phyloP scores from a whole-genome alignment of 2,113 vertebrate genomes.

The Syngnathus scovelli region DNA sequence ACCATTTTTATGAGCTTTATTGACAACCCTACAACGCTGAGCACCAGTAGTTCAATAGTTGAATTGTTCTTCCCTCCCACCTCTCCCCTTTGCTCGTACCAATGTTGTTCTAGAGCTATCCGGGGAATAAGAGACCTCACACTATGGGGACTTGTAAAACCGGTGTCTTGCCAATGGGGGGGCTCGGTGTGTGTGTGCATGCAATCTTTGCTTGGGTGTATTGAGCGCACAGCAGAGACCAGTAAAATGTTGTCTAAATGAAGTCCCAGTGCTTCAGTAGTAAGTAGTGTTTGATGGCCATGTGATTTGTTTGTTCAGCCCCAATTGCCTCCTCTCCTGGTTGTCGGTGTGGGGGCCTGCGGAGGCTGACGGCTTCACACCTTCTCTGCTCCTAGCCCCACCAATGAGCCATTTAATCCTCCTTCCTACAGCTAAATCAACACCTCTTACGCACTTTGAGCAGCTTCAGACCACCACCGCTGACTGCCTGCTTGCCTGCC shows the following conservation, averaged over 20 bases:
- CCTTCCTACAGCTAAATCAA: constrained; percentile 75
- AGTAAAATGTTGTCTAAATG: constrained; percentile 71
- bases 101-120: constrained; percentile 61
- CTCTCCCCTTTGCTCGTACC: constrained; percentile 22
- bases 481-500: constrained; percentile 16
- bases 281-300: constrained; percentile 83
- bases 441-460: constrained; percentile 64
- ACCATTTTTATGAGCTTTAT: constrained; percentile 63
- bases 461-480: constrained; percentile 42
- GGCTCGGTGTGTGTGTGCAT: constrained; percentile 31
- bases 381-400: constrained; percentile 79
- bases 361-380: constrained; percentile 78
- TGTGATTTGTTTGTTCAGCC: constrained; percentile 87
- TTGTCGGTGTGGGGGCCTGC: constrained; percentile 41
- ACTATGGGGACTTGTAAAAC: constrained; percentile 70
- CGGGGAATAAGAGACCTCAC: constrained; percentile 64
- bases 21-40: constrained; percentile 47
- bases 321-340: constrained; percentile 78
- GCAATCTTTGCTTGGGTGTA: constrained; percentile 41
- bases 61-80: constrained; percentile 44
- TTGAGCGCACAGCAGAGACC: constrained; percentile 55
- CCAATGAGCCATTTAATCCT: constrained; percentile 94
- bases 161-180: constrained; percentile 64
- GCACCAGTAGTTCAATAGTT: constrained; percentile 49
- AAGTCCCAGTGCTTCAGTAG: constrained; percentile 69